phyloP scores from a whole-genome alignment of 2,888 invertebrate genomes.

The Drosophila barbarae region DNA sequence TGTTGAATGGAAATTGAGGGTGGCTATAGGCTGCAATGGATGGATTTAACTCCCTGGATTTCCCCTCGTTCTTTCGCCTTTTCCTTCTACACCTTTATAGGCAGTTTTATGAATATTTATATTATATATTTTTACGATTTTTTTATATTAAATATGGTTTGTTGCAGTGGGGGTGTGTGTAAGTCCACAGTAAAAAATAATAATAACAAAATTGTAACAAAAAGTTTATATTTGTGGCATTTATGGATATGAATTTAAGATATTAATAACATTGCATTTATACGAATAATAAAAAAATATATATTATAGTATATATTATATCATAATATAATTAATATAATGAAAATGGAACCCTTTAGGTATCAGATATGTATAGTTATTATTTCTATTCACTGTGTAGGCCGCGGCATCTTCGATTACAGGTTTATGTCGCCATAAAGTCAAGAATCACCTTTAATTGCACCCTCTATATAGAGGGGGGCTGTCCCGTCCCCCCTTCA shows the following conservation, averaged over 20 bases:
- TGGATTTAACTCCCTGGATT: slow-evolving; percentile 21
- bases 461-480: slow-evolving; percentile 18
- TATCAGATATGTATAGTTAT: background rate
- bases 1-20: slow-evolving; percentile 27
- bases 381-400: slow-evolving; percentile 12
- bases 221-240: background rate
- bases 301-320: background rate
- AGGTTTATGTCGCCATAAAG: slow-evolving; percentile 62
- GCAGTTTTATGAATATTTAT: slow-evolving; percentile 44
- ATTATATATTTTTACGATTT: slow-evolving; percentile 40
- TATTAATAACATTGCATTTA: background rate
- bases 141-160: slow-evolving; percentile 30
- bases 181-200: slow-evolving; percentile 2
- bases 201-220: background rate
- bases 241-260: background rate
- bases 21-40: slow-evolving; percentile 16
- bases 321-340: too few species aligned
- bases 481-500: background rate
- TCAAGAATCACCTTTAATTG: slow-evolving; percentile 56
- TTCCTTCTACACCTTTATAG: slow-evolving; percentile 35
- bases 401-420: slow-evolving; percentile 49
- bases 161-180: background rate
- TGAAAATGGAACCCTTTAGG: background rate
- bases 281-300: background rate
- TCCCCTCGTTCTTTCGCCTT: slow-evolving; percentile 8